Percentiles rank a stretch among this genome's conserved stretches.
These are phyloP conservation scores for Hymenochirus boettgeri DNA, from an alignment of 2,113 vertebrate species.

Conservation along the genomic window DNA sequence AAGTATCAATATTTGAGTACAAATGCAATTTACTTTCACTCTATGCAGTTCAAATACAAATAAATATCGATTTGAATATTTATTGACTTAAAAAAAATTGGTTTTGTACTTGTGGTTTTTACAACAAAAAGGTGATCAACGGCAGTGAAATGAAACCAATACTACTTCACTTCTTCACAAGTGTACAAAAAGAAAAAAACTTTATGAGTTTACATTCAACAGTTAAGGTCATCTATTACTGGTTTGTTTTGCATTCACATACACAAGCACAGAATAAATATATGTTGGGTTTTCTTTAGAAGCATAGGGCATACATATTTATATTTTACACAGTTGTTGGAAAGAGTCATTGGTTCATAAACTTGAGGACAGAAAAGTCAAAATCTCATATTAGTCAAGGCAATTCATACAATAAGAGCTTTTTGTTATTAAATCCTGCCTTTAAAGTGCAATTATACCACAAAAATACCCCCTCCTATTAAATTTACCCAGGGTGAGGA, in stretches of 20 bases:
- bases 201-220: conserved; percentile 74
- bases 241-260: conserved; percentile 77
- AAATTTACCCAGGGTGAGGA: no score
- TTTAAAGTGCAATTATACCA: conserved; percentile 45
- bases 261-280: conserved; percentile 78
- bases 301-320: conserved; percentile 77
- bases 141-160: conserved; percentile 68
- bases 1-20: no score
- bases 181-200: conserved; percentile 72
- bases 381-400: no score
- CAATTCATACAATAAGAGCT: no score
- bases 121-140: conserved; percentile 68
- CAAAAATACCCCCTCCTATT: conserved; percentile 56
- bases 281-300: conserved; percentile 72
- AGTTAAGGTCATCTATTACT: conserved; percentile 72
- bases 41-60: background rate
- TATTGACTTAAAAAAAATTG: conserved; percentile 73
- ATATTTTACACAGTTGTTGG: conserved; percentile 66
- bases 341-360: conserved; percentile 62
- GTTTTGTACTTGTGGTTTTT: conserved; percentile 72
- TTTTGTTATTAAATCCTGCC: no score
- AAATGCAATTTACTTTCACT: no score
- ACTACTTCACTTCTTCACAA: conserved; percentile 74
- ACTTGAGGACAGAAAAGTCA: conserved; percentile 45
- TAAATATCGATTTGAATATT: conserved; percentile 20